Evolutionary conservation across 2,797 vertebrate species (phyloP), one percentile per base, ranked within the genome.

Genomic region (Octomys mimax): DNA sequence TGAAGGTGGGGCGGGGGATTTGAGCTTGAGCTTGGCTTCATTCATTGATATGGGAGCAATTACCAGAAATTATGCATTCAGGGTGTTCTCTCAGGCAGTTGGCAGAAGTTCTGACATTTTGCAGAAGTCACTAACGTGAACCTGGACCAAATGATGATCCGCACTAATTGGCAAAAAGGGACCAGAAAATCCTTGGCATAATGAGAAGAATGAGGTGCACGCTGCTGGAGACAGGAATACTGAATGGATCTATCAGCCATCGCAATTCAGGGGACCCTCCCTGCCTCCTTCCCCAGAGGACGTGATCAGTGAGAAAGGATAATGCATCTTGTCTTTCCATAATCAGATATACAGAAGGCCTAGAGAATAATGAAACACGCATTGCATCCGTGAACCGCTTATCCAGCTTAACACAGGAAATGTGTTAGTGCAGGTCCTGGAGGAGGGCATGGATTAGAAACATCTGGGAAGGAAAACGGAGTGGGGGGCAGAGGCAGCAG

Each of bases 141-240:
- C 71, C 91, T 75, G 87, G 93, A 73, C 89, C 87, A 54, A 82
- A 79, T 24, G 91, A 92, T 46, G 84, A 88, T 87, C 81, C 9
- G 4, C 24, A 16, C 81, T 95, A 96, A 96, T 70, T 92, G 93
- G 95, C 87, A 79, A 75, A 95, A 91, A 85, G 77, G 64, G 61
- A 52, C 87, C 22, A 52, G 89, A 79, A 97, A 92, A 57, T 62
- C 54, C 75, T 81, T 28, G 77, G 91, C 89, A 70, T 66, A 24
- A 77, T 87, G 70, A 73, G 77, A 68, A 52, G 62, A 59, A 61
- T 8, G 52, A 86, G 80, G 57, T 46, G 28, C 61, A 62, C 66
- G 14, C 8, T 18, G 31, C 57, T 12, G 9, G 42, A 81, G 88
- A 59, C 18, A 14, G 71, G 22, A 24, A 19, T 1, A 36, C 86